A percentile compares a stretch with the other conserved stretches of the same genome.
These are phyloP conservation scores for Siphonodentalium dalli DNA, from an alignment of 2,888 invertebrate genomes.

Conservation along the genomic window DNA sequence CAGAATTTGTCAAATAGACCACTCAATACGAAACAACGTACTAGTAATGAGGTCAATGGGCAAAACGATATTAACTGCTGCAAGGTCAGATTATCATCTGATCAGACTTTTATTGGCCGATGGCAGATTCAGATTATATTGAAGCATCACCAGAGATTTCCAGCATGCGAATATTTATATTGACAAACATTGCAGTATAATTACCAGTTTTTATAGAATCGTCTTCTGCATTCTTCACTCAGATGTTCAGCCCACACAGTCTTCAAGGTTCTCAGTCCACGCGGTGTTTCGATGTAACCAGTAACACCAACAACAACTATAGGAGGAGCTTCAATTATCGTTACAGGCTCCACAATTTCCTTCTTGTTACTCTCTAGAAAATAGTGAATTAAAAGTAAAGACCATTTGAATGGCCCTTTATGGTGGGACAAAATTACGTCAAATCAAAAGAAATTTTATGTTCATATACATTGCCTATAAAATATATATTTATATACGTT, in stretches of 20 bases:
- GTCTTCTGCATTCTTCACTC: slow-evolving; percentile 96
- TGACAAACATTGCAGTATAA: slow-evolving; percentile 32
- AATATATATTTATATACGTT: too few relatives aligned
- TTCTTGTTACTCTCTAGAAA: slow-evolving; percentile 96
- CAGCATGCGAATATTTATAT: too few relatives aligned
- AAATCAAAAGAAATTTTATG: neutral
- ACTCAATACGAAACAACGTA: too few relatives aligned
- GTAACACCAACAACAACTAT: slow-evolving; percentile 97
- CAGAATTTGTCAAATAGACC: too few relatives aligned
- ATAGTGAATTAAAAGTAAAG: too few relatives aligned
- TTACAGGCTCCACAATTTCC: slow-evolving; percentile 99
- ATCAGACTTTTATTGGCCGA: too few relatives aligned
- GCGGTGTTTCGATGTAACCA: slow-evolving; percentile 98
- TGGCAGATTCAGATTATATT: too few relatives aligned
- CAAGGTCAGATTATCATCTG: too few relatives aligned
- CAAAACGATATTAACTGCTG: too few relatives aligned
- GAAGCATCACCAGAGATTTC: too few relatives aligned
- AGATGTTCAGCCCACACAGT: slow-evolving; percentile 99
- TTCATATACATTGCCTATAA: neutral
- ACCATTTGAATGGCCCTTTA: neutral
- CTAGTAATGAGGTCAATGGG: too few relatives aligned
- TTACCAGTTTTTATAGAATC: slow-evolving; percentile 99
- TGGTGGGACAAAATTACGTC: neutral
- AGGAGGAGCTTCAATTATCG: slow-evolving; percentile 96
- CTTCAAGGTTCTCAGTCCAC: slow-evolving; percentile 91